phyloP scores from a whole-genome alignment of 2,797 vertebrate species.

The Eremophila alpestris region DNA sequence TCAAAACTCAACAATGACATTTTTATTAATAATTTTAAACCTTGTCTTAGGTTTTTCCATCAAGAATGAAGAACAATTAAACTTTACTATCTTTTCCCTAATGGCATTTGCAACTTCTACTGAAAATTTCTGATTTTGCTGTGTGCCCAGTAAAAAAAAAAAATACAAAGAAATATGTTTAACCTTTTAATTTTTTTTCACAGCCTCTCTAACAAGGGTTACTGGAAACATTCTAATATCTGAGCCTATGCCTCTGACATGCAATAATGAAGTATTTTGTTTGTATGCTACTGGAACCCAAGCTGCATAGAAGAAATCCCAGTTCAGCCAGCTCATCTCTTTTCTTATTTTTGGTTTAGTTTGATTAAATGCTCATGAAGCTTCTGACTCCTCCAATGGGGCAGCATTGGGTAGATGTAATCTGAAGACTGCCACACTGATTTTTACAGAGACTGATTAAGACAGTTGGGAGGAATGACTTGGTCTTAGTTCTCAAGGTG shows the following conservation, averaged over 20 bases:
- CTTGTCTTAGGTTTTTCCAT: not conserved
- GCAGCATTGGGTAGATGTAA: not conserved
- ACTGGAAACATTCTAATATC: not conserved
- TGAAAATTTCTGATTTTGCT: not conserved
- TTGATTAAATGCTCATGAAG: not conserved
- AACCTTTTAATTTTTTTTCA: conserved; percentile 4
- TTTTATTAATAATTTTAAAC: not conserved
- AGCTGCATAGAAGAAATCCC: not conserved
- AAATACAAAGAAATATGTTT: not conserved
- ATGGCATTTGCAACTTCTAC: not conserved
- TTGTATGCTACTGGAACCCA: not conserved
- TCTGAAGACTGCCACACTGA: not conserved
- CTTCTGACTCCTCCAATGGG: not conserved
- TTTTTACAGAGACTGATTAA: not conserved
- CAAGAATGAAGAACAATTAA: not conserved
- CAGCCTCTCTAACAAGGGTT: not conserved
- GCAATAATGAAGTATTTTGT: conserved; percentile 6
- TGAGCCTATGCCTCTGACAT: not conserved
- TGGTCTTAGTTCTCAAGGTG: not conserved
- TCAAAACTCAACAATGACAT: not conserved
- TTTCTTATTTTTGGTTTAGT: not conserved
- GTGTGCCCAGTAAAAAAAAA: not conserved
- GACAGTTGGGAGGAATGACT: not conserved
- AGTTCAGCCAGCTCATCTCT: not conserved
- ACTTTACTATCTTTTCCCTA: not conserved